Evolutionary conservation across 2,797 vertebrate species (phyloP).

Genomic region (Crenuchus spilurus): DNA sequence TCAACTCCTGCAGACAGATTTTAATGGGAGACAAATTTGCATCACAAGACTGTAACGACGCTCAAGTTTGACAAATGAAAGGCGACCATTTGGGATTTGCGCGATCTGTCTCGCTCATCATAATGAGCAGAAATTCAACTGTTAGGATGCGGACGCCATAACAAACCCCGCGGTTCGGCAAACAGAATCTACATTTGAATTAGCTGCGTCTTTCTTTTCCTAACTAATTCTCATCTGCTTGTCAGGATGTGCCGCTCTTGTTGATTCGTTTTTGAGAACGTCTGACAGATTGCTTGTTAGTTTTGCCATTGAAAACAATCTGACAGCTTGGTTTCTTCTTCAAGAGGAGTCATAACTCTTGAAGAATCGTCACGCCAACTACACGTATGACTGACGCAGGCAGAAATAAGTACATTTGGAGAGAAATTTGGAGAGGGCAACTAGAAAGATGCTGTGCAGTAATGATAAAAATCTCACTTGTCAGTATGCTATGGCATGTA

Average conservation of each 20-base stretch:
- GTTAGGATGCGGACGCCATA: slow-evolving; percentile 44
- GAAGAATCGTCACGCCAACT: slow-evolving; percentile 14
- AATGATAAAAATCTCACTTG: neutral
- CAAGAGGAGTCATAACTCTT: slow-evolving; percentile 7
- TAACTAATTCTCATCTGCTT: slow-evolving; percentile 37
- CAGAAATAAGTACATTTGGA: neutral
- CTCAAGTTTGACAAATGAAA: slow-evolving; percentile 53
- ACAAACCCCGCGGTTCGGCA: slow-evolving; percentile 34
- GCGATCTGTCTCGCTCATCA: slow-evolving; percentile 43
- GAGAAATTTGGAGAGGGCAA: neutral
- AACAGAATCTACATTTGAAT: slow-evolving; percentile 45
- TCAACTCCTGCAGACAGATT: slow-evolving; percentile 47
- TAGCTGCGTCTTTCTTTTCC: slow-evolving; percentile 16
- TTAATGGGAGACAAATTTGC: slow-evolving; percentile 61
- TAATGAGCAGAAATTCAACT: slow-evolving; percentile 53
- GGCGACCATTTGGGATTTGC: slow-evolving; percentile 51
- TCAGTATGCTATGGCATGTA: too few relatives aligned
- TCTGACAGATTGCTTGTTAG: slow-evolving; percentile 46
- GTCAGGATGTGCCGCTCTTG: slow-evolving; percentile 25
- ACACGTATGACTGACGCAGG: slow-evolving; percentile 3
- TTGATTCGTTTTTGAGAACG: slow-evolving; percentile 12
- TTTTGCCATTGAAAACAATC: slow-evolving; percentile 38
- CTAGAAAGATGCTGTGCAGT: neutral
- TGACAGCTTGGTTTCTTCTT: slow-evolving; percentile 8
- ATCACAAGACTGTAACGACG: slow-evolving; percentile 51